These are phyloP conservation scores for Sinelater perroti DNA, from an alignment of 2,888 invertebrate species.

Conservation along the genomic window DNA sequence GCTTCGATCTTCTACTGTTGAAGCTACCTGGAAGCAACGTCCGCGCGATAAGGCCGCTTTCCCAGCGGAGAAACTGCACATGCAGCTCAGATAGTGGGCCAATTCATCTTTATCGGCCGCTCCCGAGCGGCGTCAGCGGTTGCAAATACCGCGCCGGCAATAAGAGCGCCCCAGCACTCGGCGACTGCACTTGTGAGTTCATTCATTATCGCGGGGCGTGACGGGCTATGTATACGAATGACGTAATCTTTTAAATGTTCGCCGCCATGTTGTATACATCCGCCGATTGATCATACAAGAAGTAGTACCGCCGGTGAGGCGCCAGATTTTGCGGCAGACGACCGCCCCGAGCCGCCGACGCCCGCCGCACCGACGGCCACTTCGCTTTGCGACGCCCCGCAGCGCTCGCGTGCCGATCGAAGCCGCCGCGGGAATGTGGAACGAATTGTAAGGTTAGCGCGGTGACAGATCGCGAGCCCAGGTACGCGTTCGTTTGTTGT, in stretches of 20 bases:
- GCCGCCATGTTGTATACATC: slow-evolving; percentile 50
- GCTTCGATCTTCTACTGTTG: too few relatives aligned
- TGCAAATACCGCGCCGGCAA: background rate
- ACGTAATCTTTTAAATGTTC: slow-evolving; percentile 58
- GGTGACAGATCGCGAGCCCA: slow-evolving; percentile 37
- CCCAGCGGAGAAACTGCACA: too few relatives aligned
- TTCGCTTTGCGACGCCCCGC: too few relatives aligned
- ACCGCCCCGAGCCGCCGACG: too few relatives aligned
- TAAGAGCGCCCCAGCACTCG: background rate
- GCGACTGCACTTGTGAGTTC: background rate
- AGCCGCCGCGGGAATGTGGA: slow-evolving; percentile 28
- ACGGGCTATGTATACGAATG: slow-evolving; percentile 59
- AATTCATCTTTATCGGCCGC: too few relatives aligned
- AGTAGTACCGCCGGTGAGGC: slow-evolving; percentile 46
- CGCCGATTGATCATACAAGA: slow-evolving; percentile 41
- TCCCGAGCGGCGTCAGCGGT: too few relatives aligned
- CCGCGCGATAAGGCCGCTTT: too few relatives aligned
- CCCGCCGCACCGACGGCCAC: too few relatives aligned
- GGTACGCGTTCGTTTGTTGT: slow-evolving; percentile 51
- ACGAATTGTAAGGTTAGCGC: slow-evolving; percentile 43
- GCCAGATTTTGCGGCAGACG: too few relatives aligned
- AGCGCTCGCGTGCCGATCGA: too few relatives aligned
- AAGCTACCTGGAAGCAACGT: too few relatives aligned
- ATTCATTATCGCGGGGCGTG: slow-evolving; percentile 36
- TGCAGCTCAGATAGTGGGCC: too few relatives aligned